Evolutionary conservation across 1,140 invertebrate genomes (phyloP).

Genomic region (Drosophila takahashii): DNA sequence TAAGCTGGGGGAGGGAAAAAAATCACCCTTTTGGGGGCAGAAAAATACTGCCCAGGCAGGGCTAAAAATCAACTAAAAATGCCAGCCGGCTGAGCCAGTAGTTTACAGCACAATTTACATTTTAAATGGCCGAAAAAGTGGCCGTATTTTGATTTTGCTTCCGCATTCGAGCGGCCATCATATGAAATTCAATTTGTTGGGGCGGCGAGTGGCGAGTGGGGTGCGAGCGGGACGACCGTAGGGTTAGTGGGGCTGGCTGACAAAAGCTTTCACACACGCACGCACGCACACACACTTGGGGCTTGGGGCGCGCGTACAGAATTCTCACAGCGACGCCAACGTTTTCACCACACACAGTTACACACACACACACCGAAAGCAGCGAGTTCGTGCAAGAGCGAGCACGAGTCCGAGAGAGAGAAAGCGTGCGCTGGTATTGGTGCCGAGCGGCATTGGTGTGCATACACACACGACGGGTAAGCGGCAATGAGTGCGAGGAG

Average conservation of each 20-base stretch:
- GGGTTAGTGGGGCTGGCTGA: constrained; percentile 31
- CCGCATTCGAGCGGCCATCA: constrained; percentile 60
- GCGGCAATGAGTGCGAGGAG: constrained; percentile 79
- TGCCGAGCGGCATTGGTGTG: constrained; percentile 61
- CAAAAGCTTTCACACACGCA: constrained; percentile 51
- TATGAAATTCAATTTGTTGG: constrained; percentile 59
- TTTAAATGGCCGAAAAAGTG: constrained; percentile 22
- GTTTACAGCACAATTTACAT: neutral
- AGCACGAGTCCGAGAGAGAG: constrained; percentile 49
- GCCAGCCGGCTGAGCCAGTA: neutral
- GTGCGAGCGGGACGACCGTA: constrained; percentile 20
- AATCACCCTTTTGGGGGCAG: no score
- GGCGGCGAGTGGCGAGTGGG: constrained; percentile 40
- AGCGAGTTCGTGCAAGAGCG: constrained; percentile 38
- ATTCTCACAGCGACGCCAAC: constrained; percentile 32
- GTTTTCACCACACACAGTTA: constrained; percentile 31
- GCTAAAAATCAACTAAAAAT: neutral
- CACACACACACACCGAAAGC: constrained; percentile 11
- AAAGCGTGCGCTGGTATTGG: constrained; percentile 49
- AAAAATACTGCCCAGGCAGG: neutral
- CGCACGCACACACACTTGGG: constrained; percentile 22
- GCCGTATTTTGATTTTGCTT: constrained; percentile 64
- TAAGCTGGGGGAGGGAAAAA: neutral
- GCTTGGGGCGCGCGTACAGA: constrained; percentile 56
- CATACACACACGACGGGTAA: constrained; percentile 67